Conservation (phyloP, 2,113 vertebrate genomes). For the Nansenia antarctica region DNA sequence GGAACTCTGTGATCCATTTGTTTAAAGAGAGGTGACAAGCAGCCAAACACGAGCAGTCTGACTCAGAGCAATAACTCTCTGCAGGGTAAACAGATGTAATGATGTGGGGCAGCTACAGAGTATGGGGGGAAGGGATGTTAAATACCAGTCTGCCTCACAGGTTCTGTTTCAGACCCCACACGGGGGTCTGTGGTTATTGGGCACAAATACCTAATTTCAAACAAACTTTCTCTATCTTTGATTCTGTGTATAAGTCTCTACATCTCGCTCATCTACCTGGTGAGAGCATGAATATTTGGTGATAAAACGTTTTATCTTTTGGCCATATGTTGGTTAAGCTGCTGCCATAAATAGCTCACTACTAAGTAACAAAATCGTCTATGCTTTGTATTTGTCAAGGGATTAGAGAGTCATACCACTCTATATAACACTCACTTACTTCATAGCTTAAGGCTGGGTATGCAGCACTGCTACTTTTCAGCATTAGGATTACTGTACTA, state of each 20-base stretch:
- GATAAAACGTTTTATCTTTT: neutral
- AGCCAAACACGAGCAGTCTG: conserved; percentile 17
- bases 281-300: neutral
- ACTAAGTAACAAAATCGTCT: neutral
- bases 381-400: neutral
- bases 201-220: neutral
- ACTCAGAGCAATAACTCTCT: too few relatives aligned
- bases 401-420: neutral
- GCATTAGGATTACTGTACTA: neutral
- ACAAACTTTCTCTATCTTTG: neutral
- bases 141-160: too few relatives aligned
- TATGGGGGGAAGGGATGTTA: too few relatives aligned
- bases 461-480: neutral
- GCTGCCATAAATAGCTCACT: neutral
- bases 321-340: neutral
- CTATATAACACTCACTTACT: neutral
- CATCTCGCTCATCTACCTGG: neutral
- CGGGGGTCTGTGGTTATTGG: neutral
- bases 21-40: conserved; percentile 13
- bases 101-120: too few relatives aligned
- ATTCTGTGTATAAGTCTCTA: neutral
- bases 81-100: too few relatives aligned
- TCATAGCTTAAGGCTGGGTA: neutral
- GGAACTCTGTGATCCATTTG: neutral
- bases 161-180: neutral